A percentile compares a stretch with the other conserved stretches of the same genome.
Conservation (phyloP, 1,140 invertebrate species). For the Diprion similis region DNA sequence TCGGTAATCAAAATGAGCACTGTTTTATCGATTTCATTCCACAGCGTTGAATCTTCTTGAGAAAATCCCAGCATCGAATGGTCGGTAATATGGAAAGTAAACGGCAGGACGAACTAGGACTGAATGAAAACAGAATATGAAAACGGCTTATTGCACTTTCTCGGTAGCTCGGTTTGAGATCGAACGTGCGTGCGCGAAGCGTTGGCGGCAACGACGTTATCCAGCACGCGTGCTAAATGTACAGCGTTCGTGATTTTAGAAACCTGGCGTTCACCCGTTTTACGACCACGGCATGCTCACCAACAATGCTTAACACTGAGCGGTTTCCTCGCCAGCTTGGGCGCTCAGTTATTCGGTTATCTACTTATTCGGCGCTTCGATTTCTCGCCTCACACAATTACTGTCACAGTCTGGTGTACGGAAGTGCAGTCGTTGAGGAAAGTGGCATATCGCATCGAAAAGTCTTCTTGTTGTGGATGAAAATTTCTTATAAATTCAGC, state of each 20-base stretch:
- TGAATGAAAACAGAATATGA: background rate
- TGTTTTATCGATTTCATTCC: no score
- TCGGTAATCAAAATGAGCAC: no score
- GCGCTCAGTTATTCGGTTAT: background rate
- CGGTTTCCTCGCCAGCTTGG: background rate
- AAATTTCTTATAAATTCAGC: no score
- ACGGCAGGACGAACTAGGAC: background rate
- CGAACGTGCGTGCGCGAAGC: background rate
- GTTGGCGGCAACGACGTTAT: background rate
- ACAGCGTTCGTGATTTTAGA: background rate
- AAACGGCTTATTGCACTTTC: background rate
- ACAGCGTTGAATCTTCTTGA: no score
- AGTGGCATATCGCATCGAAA: no score
- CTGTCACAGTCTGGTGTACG: background rate
- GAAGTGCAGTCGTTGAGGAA: no score
- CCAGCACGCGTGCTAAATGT: background rate
- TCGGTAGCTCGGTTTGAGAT: background rate
- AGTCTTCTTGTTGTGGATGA: no score
- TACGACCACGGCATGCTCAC: constrained; percentile 3
- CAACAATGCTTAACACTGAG: background rate
- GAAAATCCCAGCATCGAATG: no score
- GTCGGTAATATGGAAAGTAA: background rate
- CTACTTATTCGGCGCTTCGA: background rate
- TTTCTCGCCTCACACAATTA: background rate
- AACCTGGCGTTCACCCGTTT: background rate